Conservation (phyloP, 2,888 invertebrate species). For the Periphyllus acericola region DNA sequence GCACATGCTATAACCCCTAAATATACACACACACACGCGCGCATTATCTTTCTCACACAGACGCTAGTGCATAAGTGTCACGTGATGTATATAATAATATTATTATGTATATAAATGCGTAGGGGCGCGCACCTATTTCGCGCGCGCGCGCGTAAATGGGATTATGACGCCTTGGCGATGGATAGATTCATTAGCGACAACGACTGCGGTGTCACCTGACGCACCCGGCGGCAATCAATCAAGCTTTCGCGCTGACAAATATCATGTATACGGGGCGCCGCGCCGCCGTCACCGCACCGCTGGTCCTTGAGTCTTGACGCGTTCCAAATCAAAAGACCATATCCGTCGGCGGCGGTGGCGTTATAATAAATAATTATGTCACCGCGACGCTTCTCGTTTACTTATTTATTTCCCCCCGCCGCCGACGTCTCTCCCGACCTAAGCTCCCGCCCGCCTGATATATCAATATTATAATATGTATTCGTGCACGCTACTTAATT, state of each 20-base stretch:
- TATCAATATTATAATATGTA: neutral
- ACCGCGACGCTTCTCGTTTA: slow-evolving; percentile 31
- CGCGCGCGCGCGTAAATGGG: slow-evolving; percentile 38
- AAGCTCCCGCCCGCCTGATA: too few species aligned
- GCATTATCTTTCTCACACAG: neutral
- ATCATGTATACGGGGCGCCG: neutral
- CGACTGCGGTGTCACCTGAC: slow-evolving; percentile 58
- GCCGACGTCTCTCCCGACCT: neutral
- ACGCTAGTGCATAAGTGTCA: slow-evolving; percentile 2
- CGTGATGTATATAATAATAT: neutral
- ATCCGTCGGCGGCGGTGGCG: neutral
- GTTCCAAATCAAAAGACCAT: slow-evolving; percentile 56
- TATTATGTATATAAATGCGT: neutral
- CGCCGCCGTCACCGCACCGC: neutral
- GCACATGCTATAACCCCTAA: too few species aligned
- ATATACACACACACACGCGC: neutral
- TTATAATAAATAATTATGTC: slow-evolving; percentile 49
- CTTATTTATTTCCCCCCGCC: slow-evolving; percentile 1
- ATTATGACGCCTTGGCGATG: slow-evolving; percentile 58
- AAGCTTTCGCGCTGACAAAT: slow-evolving; percentile 53
- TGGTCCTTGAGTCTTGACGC: neutral
- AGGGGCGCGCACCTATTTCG: slow-evolving; percentile 6
- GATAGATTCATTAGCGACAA: slow-evolving; percentile 61
- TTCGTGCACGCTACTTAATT: neutral
- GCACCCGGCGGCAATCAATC: slow-evolving; percentile 54